Evolutionary conservation across 1,140 invertebrate species (phyloP).

Genomic region (Drosophila orena): DNA sequence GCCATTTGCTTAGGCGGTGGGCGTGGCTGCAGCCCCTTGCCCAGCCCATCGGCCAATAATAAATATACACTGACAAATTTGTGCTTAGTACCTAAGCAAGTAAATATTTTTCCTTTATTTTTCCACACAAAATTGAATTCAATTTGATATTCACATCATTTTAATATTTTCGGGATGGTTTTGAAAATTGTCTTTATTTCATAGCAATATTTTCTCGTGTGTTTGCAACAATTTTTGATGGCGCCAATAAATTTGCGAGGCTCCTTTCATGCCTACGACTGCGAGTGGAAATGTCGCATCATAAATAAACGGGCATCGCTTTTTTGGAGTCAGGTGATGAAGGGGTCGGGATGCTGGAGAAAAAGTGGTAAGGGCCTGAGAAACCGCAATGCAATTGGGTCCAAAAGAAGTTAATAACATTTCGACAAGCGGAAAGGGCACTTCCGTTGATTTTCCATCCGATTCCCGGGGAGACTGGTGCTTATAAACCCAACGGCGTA

Average conservation of each 20-base stretch:
- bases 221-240: constrained; percentile 58
- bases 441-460: constrained; percentile 9
- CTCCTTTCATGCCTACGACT: constrained; percentile 53
- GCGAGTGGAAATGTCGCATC: constrained; percentile 72
- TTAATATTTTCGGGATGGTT: background rate
- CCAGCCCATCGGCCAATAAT: constrained; percentile 4
- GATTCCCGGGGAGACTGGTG: constrained; percentile 3
- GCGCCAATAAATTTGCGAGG: constrained; percentile 61
- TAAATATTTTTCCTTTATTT: no score
- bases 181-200: background rate
- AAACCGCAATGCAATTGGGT: constrained; percentile 79
- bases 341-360: background rate
- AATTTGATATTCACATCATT: no score
- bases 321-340: constrained; percentile 11
- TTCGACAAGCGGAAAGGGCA: constrained; percentile 28
- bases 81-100: no score
- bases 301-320: constrained; percentile 65
- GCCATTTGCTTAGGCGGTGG: constrained; percentile 52
- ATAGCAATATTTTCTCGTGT: constrained; percentile 3
- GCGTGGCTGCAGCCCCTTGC: constrained; percentile 29
- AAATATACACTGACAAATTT: background rate
- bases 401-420: constrained; percentile 81
- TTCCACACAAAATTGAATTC: no score
- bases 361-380: background rate
- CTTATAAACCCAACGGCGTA: background rate